phyloP scores from a whole-genome alignment of 1,140 invertebrate species.

The Temnothorax curvispinosus region DNA sequence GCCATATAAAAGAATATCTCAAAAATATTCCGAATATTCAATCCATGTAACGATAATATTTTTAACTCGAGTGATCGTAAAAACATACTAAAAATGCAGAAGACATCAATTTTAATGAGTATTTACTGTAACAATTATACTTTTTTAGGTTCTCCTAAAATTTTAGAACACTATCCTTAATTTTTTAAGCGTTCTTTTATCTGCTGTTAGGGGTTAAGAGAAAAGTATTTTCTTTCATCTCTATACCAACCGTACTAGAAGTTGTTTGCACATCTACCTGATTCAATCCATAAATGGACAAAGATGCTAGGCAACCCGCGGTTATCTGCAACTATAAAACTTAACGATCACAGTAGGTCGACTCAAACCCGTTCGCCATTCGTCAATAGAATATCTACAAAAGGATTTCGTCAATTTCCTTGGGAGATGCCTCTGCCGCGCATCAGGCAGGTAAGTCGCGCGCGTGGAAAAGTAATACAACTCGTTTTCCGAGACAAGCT shows the following conservation, averaged over 20 bases:
- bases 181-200: neutral
- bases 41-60: neutral
- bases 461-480: neutral
- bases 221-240: neutral
- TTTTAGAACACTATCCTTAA: neutral
- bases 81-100: too few relatives aligned
- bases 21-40: too few relatives aligned
- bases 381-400: neutral
- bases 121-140: too few relatives aligned
- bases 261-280: neutral
- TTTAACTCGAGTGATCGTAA: neutral
- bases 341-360: neutral
- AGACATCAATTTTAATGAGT: too few relatives aligned
- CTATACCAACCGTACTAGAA: neutral
- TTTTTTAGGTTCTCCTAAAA: neutral
- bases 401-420: neutral
- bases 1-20: neutral
- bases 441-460: neutral
- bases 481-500: neutral
- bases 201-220: neutral
- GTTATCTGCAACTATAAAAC: slow-evolving; percentile 14
- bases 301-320: neutral
- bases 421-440: neutral
- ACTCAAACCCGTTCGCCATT: neutral
- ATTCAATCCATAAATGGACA: neutral